These are phyloP conservation scores for Philereme transversata DNA, from an alignment of 2,888 invertebrate genomes.

Conservation along the genomic window DNA sequence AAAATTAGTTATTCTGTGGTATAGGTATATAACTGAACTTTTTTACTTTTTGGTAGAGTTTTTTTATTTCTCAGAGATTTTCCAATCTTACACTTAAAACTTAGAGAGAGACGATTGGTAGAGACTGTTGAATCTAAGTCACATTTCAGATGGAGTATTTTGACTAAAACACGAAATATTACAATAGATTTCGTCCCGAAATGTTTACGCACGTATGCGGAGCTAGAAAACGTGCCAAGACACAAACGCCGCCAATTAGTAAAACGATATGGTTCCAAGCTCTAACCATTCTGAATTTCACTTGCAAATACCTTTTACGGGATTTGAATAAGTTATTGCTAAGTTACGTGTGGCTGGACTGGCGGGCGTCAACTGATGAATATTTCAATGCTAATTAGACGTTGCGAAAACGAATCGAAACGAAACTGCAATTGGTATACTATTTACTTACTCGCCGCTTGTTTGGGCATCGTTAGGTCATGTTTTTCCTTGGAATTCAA, in stretches of 20 bases:
- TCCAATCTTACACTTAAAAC: no score
- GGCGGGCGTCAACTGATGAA: slow-evolving; percentile 19
- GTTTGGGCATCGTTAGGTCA: slow-evolving; percentile 7
- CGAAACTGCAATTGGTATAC: slow-evolving; percentile 9
- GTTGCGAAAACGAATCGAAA: slow-evolving; percentile 5
- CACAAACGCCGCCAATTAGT: neutral
- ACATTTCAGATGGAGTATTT: no score
- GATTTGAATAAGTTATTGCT: slow-evolving; percentile 14
- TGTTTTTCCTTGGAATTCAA: neutral
- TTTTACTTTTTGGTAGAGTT: no score
- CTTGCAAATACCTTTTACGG: slow-evolving; percentile 17
- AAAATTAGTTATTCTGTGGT: no score
- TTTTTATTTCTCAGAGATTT: no score
- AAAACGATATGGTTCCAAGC: neutral
- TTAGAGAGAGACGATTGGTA: no score
- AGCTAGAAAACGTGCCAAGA: neutral
- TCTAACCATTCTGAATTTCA: slow-evolving; percentile 7
- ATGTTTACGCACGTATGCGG: neutral
- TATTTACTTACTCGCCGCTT: neutral
- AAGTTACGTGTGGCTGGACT: slow-evolving; percentile 10
- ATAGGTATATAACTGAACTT: no score
- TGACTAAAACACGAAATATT: neutral
- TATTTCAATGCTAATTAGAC: slow-evolving; percentile 20
- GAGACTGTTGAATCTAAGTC: no score
- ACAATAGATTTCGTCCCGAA: no score